phyloP scores from a whole-genome alignment of 2,797 vertebrate species.

The Martes flavigula region DNA sequence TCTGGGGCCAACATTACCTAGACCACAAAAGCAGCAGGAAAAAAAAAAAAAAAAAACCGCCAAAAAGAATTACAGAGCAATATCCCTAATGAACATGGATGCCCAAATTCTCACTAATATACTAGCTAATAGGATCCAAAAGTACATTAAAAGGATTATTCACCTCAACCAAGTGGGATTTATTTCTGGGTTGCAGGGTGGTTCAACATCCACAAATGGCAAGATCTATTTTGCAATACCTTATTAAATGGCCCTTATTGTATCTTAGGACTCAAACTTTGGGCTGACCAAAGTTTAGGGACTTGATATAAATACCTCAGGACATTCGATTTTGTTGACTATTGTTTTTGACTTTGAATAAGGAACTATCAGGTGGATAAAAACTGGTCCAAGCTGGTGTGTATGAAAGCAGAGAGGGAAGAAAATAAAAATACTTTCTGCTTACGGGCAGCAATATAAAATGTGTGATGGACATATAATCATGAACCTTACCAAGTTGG shows the following conservation, averaged over 20 bases:
- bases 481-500: background rate
- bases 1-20: too few species aligned
- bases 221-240: background rate
- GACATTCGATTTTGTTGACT: background rate
- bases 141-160: too few species aligned
- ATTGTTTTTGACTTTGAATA: slow-evolving; percentile 30
- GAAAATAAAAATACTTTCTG: slow-evolving; percentile 26
- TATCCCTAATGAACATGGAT: too few species aligned
- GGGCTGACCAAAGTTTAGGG: background rate
- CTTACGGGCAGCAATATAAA: background rate
- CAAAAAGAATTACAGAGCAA: too few species aligned
- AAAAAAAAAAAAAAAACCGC: too few species aligned
- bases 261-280: slow-evolving; percentile 1
- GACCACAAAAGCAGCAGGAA: too few species aligned
- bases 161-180: too few species aligned
- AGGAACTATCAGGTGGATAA: background rate
- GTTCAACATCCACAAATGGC: too few species aligned
- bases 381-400: background rate
- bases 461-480: background rate
- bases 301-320: slow-evolving; percentile 24
- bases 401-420: background rate
- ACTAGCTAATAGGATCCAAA: too few species aligned
- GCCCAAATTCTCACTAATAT: too few species aligned
- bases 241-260: background rate
- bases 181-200: too few species aligned